Conservation (phyloP, 1,140 invertebrate species). For the Polyergus mexicanus region DNA sequence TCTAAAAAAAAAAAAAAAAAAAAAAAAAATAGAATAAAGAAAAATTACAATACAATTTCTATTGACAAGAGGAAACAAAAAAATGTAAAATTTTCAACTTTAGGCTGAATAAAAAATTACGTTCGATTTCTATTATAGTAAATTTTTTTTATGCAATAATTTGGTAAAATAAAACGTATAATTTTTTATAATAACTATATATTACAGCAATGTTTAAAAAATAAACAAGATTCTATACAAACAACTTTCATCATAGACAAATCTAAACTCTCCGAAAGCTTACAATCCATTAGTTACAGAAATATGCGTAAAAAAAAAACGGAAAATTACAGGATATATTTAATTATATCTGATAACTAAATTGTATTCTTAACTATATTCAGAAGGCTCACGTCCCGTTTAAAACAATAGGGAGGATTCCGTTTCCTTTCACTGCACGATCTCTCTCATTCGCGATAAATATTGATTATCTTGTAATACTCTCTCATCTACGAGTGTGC, state of each 20-base stretch:
- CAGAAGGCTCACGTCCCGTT: not conserved
- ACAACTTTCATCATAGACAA: not conserved
- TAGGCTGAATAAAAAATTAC: too few species aligned
- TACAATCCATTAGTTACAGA: not conserved
- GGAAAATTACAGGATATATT: not conserved
- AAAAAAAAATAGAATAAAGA: too few species aligned
- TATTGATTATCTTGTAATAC: conserved; percentile 57
- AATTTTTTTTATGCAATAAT: not conserved
- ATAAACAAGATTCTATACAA: not conserved
- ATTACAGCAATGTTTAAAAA: not conserved
- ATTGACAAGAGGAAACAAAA: not conserved
- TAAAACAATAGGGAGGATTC: not conserved
- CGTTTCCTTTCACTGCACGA: conserved; percentile 21
- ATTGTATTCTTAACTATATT: not conserved
- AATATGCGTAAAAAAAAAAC: not conserved
- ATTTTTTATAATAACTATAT: not conserved
- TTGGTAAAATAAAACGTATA: not conserved
- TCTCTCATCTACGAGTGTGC: conserved; percentile 33
- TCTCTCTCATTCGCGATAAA: conserved; percentile 46
- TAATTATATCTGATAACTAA: not conserved
- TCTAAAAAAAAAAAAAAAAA: too few species aligned
- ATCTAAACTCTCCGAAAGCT: not conserved
- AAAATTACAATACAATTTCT: not conserved
- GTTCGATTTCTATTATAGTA: too few species aligned
- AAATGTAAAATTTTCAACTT: too few species aligned